These are phyloP conservation scores for Athene noctua DNA, from an alignment of 2,113 vertebrate species.

Conservation along the genomic window DNA sequence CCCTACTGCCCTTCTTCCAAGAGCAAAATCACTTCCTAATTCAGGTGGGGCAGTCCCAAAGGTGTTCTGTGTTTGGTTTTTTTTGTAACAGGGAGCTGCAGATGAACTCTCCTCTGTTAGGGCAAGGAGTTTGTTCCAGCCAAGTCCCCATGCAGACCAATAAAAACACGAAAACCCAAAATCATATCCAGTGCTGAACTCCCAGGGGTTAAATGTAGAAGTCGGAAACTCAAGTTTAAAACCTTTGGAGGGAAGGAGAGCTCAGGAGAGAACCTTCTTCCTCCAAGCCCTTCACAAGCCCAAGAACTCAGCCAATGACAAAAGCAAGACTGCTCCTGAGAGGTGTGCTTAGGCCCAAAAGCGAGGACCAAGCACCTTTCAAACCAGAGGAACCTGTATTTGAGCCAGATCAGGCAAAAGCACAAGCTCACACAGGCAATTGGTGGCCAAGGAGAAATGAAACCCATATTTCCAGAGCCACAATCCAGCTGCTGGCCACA, in stretches of 20 bases:
- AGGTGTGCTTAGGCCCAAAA: background rate
- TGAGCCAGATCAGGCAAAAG: background rate
- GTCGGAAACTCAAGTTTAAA: background rate
- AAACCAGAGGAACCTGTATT: background rate
- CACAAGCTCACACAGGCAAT: background rate
- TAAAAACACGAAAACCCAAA: background rate
- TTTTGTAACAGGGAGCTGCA: background rate
- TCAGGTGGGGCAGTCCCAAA: background rate
- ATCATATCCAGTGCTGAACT: background rate
- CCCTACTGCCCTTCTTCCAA: background rate
- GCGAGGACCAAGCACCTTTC: background rate
- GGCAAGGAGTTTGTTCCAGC: background rate
- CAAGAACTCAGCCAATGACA: background rate
- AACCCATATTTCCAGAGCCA: background rate
- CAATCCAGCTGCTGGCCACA: background rate
- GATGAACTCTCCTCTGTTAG: background rate
- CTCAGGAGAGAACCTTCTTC: background rate
- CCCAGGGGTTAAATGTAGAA: background rate
- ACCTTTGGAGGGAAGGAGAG: background rate
- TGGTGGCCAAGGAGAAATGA: accelerated
- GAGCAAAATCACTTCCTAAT: background rate
- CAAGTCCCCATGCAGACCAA: background rate
- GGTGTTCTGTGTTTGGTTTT: background rate
- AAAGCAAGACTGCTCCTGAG: background rate
- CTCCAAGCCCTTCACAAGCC: background rate